These are phyloP conservation scores for Nebria ingens DNA, from an alignment of 1,140 invertebrate genomes.

Conservation along the genomic window DNA sequence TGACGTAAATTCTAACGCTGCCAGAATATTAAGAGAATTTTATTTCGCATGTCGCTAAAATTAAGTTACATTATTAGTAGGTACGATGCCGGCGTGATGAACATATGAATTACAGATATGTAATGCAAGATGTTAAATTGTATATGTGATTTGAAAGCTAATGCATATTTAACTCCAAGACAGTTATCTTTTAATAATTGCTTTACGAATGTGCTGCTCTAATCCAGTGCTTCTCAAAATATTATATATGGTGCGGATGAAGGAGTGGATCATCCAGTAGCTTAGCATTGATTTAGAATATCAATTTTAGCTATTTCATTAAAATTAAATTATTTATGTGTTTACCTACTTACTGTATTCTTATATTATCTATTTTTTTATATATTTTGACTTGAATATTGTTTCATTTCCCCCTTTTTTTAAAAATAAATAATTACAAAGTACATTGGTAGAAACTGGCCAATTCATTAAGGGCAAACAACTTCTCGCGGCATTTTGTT, in stretches of 20 bases:
- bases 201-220: too few relatives aligned
- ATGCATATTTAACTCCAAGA: neutral
- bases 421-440: neutral
- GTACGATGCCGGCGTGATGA: neutral
- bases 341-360: too few relatives aligned
- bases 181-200: too few relatives aligned
- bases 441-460: neutral
- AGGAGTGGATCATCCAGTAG: too few relatives aligned
- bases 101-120: slow-evolving; percentile 8
- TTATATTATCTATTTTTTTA: too few relatives aligned
- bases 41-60: neutral
- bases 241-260: too few relatives aligned
- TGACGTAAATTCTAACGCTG: neutral
- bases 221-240: too few relatives aligned
- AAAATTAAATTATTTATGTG: neutral
- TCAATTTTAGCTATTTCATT: neutral
- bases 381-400: too few relatives aligned
- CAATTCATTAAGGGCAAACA: neutral
- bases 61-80: slow-evolving; percentile 5
- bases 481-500: neutral
- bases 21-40: neutral
- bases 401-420: too few relatives aligned
- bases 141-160: neutral
- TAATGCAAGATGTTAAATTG: neutral
- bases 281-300: too few relatives aligned